These are phyloP conservation scores for Psittacula cyanocephala DNA, from an alignment of 2,113 vertebrate species.

Conservation along the genomic window DNA sequence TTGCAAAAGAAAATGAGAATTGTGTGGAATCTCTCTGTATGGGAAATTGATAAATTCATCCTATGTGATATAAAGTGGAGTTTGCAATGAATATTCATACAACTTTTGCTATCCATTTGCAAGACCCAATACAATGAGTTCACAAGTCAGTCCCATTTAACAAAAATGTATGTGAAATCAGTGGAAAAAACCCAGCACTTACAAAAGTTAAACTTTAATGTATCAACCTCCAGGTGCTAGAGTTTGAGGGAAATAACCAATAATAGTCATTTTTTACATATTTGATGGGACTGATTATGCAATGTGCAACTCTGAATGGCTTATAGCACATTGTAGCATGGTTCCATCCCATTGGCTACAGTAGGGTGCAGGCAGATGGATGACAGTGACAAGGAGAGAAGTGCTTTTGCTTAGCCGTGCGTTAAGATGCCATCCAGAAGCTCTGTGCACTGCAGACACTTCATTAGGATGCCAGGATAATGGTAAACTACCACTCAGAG, in stretches of 20 bases:
- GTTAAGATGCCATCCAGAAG: conserved; percentile 96
- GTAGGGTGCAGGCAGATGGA: conserved; percentile 96
- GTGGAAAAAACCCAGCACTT: conserved; percentile 70
- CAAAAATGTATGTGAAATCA: conserved; percentile 72
- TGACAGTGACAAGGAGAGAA: conserved; percentile 89
- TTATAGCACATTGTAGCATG: conserved; percentile 89
- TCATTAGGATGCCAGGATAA: conserved; percentile 99
- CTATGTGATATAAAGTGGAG: conserved; percentile 61
- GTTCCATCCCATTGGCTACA: conserved; percentile 91
- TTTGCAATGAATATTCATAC: conserved; percentile 79
- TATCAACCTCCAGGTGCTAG: conserved; percentile 83
- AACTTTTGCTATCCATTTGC: conserved; percentile 67
- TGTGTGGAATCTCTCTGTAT: conserved; percentile 18
- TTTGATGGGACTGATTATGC: conserved; percentile 90
- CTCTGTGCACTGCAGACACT: conserved; percentile 95
- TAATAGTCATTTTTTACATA: conserved; percentile 88
- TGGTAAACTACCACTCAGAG: conserved; percentile 97
- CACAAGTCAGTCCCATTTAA: conserved; percentile 60
- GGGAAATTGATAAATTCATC: conserved; percentile 68
- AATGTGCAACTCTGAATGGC: conserved; percentile 89
- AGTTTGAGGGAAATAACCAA: conserved; percentile 84
- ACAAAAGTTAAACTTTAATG: conserved; percentile 81
- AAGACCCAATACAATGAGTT: conserved; percentile 74
- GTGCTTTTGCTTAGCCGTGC: conserved; percentile 94
- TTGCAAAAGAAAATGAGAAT: conserved; percentile 69